Evolutionary conservation across 2,797 vertebrate genomes (phyloP), one percentile per base, ranked within the genome.

Genomic region (Tachyglossus aculeatus): DNA sequence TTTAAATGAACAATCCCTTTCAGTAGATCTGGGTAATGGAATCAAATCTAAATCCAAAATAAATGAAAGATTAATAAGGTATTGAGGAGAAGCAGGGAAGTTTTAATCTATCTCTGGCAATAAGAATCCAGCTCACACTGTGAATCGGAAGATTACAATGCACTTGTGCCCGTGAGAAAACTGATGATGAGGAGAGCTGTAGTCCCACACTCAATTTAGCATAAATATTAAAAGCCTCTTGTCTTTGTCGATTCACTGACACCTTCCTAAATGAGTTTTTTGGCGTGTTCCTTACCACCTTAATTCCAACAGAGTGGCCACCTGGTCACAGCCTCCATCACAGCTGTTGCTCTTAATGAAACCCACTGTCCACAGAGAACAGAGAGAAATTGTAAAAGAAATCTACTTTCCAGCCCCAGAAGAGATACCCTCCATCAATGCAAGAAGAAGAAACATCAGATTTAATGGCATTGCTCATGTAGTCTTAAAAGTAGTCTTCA

Each of bases 41-140:
- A 83, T 90, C 65, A 84, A 84, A 83, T 76, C 67, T 86, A 90
- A 89, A 82, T 54, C 71, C 32, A 61, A 76, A 60, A 51, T 80
- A 87, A 82, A 86, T 80, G 53, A 88, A 91, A 88, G 68, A 88
- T 83, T 89, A 90, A 87, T 78, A 78, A 91, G 76, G 56, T 73
- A 21, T 6, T 77, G 54, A 21, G 72, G 62, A 84, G 32, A 51
- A 67, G 56, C 52, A 80, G 64, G 73, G 53, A 67, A 78, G 58
- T 37, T 86, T 82, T 86, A 78, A 88, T 88, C 80, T 87, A 73
- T 74, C 44, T 83, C 18, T 33, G 57, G 60, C 64, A 80, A 41
- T 19, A 67, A 47, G 83, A 83, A 87, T 67, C 37, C 31, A 67
- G 77, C 48, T 74, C 38, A 67, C 24, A 34, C 14, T 0, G 25